Percentiles rank a stretch among this genome's conserved stretches.
Evolutionary conservation across 2,113 vertebrate species (phyloP).

Genomic region (Rhineura floridana): DNA sequence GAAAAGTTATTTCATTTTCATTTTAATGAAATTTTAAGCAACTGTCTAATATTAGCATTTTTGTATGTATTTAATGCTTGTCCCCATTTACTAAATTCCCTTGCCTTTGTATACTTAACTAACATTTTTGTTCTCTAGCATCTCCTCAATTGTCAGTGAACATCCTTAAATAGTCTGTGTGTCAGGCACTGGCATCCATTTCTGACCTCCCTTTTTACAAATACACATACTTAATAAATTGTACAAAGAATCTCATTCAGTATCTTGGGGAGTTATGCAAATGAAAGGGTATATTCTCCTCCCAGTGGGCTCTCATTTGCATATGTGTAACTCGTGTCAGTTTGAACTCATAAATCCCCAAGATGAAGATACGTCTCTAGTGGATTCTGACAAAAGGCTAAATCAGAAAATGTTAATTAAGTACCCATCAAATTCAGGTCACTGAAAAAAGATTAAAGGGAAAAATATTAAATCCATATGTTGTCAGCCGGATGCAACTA

Average conservation of each 20-base stretch:
- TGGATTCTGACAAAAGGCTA: conserved; percentile 47
- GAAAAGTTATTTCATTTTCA: not conserved
- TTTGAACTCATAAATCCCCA: conserved; percentile 56
- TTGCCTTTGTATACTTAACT: conserved; percentile 46
- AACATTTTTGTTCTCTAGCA: conserved; percentile 23
- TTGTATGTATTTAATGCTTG: conserved; percentile 41
- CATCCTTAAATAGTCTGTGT: not conserved
- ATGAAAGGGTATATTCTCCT: conserved; percentile 56
- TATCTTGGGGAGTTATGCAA: conserved; percentile 53
- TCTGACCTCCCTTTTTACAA: conserved; percentile 1
- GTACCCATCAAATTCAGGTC: conserved; percentile 45
- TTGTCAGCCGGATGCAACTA: not conserved
- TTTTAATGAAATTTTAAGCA: not conserved
- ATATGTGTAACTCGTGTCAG: conserved; percentile 52
- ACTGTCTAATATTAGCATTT: conserved; percentile 39
- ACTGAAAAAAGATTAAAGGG: conserved; percentile 32
- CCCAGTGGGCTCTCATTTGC: conserved; percentile 40
- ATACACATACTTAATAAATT: not conserved
- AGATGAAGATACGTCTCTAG: conserved; percentile 39
- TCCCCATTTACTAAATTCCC: conserved; percentile 54
- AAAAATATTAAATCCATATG: conserved; percentile 27
- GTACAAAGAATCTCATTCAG: conserved; percentile 53
- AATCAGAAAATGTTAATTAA: conserved; percentile 54
- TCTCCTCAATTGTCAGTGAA: conserved; percentile 26
- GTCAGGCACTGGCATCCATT: not conserved